phyloP scores from a whole-genome alignment of 2,113 vertebrate species.

The Physeter macrocephalus region DNA sequence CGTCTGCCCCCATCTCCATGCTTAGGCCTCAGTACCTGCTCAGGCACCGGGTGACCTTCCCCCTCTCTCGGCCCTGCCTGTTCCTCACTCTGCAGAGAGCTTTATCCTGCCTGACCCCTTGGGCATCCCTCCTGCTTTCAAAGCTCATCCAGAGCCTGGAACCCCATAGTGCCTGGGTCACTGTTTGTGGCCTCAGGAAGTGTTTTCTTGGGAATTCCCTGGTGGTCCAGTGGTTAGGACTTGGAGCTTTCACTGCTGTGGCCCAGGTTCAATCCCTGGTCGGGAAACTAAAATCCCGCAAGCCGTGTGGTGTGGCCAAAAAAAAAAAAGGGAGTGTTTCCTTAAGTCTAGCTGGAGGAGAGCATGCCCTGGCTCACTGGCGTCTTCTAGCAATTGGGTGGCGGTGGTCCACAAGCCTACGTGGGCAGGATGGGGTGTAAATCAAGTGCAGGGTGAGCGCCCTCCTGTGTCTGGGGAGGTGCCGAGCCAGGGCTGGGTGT shows the following conservation, averaged over 20 bases:
- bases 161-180: neutral
- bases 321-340: neutral
- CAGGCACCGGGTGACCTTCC: fast-evolving
- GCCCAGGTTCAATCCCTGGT: neutral
- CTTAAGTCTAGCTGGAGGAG: neutral
- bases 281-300: neutral
- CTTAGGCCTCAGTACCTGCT: neutral
- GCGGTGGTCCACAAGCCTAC: neutral
- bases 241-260: neutral
- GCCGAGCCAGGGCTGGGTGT: too few species aligned
- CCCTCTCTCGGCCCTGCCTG: neutral
- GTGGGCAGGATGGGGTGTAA: neutral
- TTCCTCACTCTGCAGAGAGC: neutral
- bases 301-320: neutral
- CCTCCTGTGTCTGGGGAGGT: neutral
- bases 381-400: neutral
- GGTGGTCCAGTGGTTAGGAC: neutral
- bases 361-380: neutral
- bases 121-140: neutral
- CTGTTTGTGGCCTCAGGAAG: neutral
- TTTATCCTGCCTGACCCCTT: neutral
- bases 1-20: neutral
- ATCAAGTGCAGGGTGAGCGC: neutral
- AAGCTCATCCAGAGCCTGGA: neutral
- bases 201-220: neutral